These are phyloP conservation scores for Drosophila neutralis DNA, from an alignment of 2,888 invertebrate species.

Conservation along the genomic window DNA sequence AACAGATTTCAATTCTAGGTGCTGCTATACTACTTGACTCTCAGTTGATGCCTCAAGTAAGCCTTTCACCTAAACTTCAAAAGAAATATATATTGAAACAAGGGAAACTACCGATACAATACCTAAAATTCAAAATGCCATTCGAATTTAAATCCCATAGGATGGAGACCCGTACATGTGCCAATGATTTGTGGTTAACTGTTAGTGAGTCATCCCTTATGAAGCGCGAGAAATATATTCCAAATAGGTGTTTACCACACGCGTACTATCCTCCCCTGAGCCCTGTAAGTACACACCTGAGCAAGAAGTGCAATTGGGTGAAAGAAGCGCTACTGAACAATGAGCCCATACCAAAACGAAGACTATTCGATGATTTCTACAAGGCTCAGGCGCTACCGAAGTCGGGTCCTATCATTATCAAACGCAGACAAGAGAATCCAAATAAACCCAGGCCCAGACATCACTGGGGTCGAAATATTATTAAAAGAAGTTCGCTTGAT, in stretches of 20 bases:
- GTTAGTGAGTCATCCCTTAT: neutral
- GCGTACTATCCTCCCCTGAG: neutral
- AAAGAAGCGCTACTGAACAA: accelerated
- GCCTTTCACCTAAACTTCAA: neutral
- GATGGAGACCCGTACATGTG: slow-evolving; percentile 18
- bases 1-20: neutral
- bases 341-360: slow-evolving; percentile 15
- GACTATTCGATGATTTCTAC: slow-evolving; percentile 28
- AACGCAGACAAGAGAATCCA: neutral
- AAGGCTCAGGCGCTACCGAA: neutral
- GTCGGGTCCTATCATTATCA: neutral
- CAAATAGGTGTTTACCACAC: neutral
- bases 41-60: neutral
- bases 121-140: neutral
- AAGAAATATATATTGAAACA: neutral
- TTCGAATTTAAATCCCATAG: neutral
- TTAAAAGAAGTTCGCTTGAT: neutral
- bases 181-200: slow-evolving; percentile 29
- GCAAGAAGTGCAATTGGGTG: neutral
- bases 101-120: neutral
- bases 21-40: neutral
- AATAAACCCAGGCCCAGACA: neutral
- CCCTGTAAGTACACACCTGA: neutral
- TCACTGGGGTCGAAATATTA: slow-evolving; percentile 51
- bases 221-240: neutral